These are phyloP conservation scores for Ellobius talpinus DNA, from an alignment of 2,113 vertebrate genomes.

Conservation along the genomic window DNA sequence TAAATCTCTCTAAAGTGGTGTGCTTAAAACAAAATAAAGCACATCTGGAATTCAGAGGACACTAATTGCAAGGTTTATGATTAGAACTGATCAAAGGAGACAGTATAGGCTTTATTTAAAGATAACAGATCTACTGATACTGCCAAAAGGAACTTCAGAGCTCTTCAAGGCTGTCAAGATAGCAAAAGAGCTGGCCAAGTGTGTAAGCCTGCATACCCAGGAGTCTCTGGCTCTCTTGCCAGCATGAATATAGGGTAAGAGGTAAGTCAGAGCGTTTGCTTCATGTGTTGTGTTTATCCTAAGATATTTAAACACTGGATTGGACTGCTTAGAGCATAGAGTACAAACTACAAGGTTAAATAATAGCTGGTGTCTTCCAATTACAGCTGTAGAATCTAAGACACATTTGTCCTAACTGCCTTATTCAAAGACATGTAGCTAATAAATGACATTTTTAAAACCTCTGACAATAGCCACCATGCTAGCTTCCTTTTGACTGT, in stretches of 20 bases:
- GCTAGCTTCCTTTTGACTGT: background rate
- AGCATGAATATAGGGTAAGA: background rate
- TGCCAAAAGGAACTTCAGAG: background rate
- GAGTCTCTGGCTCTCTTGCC: background rate
- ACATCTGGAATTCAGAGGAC: constrained; percentile 62
- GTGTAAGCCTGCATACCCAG: background rate
- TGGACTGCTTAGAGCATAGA: background rate
- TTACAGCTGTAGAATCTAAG: background rate
- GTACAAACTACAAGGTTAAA: background rate
- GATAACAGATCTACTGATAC: background rate
- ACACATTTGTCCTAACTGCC: background rate
- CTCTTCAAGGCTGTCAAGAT: background rate
- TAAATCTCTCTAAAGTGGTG: constrained; percentile 63
- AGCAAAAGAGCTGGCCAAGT: background rate
- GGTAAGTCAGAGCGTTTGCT: background rate
- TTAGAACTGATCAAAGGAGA: constrained; percentile 26
- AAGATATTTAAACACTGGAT: background rate
- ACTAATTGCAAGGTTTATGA: constrained; percentile 58
- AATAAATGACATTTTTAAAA: background rate
- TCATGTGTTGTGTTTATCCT: background rate
- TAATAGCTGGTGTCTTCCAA: background rate
- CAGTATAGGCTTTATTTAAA: background rate
- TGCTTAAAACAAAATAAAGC: constrained; percentile 60
- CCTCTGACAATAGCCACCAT: accelerated
- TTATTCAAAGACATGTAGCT: background rate